Conservation (phyloP, 1,140 invertebrate species). For the Papilio helenus region DNA sequence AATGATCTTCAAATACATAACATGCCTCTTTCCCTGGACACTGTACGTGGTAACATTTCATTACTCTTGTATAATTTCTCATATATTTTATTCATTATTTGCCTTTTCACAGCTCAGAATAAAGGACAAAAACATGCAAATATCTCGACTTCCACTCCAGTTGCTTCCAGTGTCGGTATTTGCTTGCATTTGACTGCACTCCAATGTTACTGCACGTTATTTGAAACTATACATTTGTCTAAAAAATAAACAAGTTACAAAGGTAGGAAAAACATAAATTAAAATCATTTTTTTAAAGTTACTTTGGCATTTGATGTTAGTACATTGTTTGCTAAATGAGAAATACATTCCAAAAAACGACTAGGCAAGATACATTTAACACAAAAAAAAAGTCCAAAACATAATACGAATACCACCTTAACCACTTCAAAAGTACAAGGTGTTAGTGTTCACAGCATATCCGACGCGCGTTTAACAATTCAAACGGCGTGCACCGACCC, state of each 20-base stretch:
- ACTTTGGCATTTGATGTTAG: no score
- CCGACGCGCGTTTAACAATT: slow-evolving; percentile 21
- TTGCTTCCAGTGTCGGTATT: slow-evolving; percentile 24
- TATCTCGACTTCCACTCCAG: slow-evolving; percentile 16
- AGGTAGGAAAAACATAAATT: background rate
- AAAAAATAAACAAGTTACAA: slow-evolving; percentile 3
- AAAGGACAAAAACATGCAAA: slow-evolving; percentile 25
- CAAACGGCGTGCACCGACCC: slow-evolving; percentile 19
- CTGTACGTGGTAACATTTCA: background rate
- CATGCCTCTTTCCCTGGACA: no score
- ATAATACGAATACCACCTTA: background rate
- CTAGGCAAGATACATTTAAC: no score
- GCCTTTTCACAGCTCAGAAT: background rate
- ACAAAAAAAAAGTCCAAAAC: background rate
- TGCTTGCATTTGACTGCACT: slow-evolving; percentile 25
- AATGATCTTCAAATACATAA: no score
- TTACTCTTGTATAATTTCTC: background rate
- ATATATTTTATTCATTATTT: background rate
- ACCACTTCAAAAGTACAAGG: slow-evolving; percentile 16
- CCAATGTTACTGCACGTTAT: slow-evolving; percentile 6
- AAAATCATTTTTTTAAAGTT: background rate
- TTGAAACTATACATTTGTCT: slow-evolving; percentile 7
- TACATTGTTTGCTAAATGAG: no score
- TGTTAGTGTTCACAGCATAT: slow-evolving; percentile 16
- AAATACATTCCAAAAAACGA: no score